These are phyloP conservation scores for Tragelaphus scriptus DNA, from an alignment of 2,113 vertebrate species.

Conservation along the genomic window DNA sequence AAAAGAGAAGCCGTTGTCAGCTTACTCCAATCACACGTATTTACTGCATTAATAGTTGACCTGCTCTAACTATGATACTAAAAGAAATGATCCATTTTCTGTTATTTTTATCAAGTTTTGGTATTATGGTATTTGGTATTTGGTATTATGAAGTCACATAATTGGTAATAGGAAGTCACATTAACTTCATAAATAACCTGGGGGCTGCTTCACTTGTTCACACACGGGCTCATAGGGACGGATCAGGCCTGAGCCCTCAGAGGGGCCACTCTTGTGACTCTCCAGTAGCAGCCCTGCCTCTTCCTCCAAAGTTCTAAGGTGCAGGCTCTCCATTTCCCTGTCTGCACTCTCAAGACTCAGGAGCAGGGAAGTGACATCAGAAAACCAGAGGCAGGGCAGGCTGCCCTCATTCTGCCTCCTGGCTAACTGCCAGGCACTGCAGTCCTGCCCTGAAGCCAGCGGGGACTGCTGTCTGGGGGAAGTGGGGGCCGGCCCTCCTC, in stretches of 20 bases:
- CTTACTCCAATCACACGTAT: background rate
- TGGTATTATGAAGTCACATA: too few relatives aligned
- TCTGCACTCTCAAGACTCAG: background rate
- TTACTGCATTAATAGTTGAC: background rate
- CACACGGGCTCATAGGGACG: fast-evolving
- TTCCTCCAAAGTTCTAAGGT: background rate
- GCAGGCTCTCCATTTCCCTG: background rate
- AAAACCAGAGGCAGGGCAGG: too few relatives aligned
- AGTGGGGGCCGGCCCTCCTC: background rate
- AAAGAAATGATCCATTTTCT: background rate
- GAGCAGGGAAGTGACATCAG: background rate
- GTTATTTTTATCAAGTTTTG: background rate
- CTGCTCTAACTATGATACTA: background rate
- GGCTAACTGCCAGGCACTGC: background rate
- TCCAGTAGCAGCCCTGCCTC: background rate
- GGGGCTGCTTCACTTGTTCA: too few relatives aligned
- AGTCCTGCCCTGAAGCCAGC: background rate
- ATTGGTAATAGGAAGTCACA: background rate
- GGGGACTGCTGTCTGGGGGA: background rate
- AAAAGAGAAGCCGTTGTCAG: background rate
- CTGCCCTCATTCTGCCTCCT: background rate
- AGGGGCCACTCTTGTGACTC: background rate
- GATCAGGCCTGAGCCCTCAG: background rate
- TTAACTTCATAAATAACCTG: too few relatives aligned
- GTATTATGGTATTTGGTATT: too few relatives aligned